phyloP scores from a whole-genome alignment of 1,140 invertebrate species.

The Drosophila littoralis region DNA sequence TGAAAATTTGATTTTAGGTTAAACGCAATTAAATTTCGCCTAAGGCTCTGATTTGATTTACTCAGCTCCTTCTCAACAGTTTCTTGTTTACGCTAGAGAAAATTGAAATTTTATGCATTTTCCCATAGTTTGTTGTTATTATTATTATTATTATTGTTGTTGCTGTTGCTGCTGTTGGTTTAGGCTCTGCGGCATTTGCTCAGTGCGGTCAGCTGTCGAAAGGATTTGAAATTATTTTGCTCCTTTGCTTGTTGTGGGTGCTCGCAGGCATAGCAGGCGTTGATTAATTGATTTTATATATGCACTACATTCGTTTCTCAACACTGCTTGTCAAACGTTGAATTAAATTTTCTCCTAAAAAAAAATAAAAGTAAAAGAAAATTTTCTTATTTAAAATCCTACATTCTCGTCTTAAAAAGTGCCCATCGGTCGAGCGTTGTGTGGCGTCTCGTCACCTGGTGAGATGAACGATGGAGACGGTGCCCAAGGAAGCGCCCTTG shows the following conservation, averaged over 20 bases:
- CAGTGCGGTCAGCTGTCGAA: conserved; percentile 60
- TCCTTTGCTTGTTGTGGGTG: conserved; percentile 52
- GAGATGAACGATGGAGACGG: too few relatives aligned
- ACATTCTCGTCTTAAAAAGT: too few relatives aligned
- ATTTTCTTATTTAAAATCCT: too few relatives aligned
- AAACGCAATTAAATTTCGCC: conserved; percentile 81
- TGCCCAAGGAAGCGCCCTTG: too few relatives aligned
- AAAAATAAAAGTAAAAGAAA: too few relatives aligned
- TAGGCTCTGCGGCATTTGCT: conserved; percentile 19
- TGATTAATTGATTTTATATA: conserved; percentile 68
- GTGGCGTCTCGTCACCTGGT: too few relatives aligned
- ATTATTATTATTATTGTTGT: conserved; percentile 11
- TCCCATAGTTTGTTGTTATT: conserved; percentile 19
- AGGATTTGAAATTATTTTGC: conserved; percentile 69
- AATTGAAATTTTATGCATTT: conserved; percentile 76
- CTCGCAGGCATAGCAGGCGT: conserved; percentile 56
- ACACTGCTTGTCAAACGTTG: too few relatives aligned
- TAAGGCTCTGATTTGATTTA: conserved; percentile 68
- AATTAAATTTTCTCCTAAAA: too few relatives aligned
- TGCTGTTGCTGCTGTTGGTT: conserved; percentile 34
- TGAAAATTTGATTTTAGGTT: conserved; percentile 79
- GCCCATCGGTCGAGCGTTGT: too few relatives aligned
- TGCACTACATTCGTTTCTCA: too few relatives aligned
- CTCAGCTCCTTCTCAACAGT: conserved; percentile 11
- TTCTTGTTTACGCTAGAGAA: conserved; percentile 62